Conservation (phyloP, 2,888 invertebrate species). For the Acheta domesticus region DNA sequence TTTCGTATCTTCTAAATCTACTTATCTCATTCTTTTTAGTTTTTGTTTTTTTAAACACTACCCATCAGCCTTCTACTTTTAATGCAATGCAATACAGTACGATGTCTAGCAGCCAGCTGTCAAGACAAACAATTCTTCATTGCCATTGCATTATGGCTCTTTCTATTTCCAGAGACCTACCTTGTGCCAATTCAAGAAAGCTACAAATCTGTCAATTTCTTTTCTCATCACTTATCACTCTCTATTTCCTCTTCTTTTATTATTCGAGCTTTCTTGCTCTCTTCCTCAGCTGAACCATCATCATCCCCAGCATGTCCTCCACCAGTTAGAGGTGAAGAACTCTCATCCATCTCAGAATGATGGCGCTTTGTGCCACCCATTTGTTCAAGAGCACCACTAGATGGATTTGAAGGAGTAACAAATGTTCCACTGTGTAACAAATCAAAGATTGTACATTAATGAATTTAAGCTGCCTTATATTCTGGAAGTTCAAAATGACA, state of each 20-base stretch:
- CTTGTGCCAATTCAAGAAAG: slow-evolving; percentile 7
- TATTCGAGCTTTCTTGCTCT: slow-evolving; percentile 33
- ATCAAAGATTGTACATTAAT: slow-evolving; percentile 34
- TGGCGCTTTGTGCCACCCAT: slow-evolving; percentile 32
- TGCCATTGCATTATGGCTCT: slow-evolving; percentile 7
- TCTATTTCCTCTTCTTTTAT: slow-evolving; percentile 27
- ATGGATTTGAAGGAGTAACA: slow-evolving; percentile 36
- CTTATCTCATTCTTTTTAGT: neutral
- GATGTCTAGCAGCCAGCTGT: slow-evolving; percentile 18
- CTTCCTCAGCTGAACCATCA: slow-evolving; percentile 28
- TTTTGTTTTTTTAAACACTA: neutral
- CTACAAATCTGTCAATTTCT: neutral
- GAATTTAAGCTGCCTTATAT: neutral
- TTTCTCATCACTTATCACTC: slow-evolving; percentile 32
- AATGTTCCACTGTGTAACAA: slow-evolving; percentile 38
- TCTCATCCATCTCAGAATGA: slow-evolving; percentile 30
- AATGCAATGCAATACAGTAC: neutral
- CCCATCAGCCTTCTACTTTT: slow-evolving; percentile 2
- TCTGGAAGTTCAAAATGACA: neutral
- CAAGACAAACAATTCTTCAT: slow-evolving; percentile 1
- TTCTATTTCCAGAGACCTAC: neutral
- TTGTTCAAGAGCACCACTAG: slow-evolving; percentile 20
- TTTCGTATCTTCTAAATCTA: neutral
- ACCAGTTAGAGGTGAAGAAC: slow-evolving; percentile 24
- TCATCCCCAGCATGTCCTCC: slow-evolving; percentile 26